These are phyloP conservation scores for Mythimna ferrago DNA, from an alignment of 2,888 invertebrate genomes.

Conservation along the genomic window DNA sequence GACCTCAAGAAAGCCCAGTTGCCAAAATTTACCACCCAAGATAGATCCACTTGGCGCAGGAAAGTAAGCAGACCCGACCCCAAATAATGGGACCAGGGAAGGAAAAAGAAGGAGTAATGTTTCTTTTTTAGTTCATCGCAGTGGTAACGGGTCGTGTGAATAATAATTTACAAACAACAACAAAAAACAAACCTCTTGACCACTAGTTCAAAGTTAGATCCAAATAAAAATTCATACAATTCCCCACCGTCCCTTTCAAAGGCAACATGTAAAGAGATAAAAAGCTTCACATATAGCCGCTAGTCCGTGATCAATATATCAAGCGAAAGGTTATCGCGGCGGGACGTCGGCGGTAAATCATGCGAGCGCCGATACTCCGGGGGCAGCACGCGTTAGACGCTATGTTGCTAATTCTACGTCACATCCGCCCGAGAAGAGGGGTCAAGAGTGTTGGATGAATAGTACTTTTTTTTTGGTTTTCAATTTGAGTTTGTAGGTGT, in stretches of 20 bases:
- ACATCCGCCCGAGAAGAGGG: constrained; percentile 25
- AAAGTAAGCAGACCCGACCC: no score
- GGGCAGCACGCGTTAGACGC: constrained; percentile 38
- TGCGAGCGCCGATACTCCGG: constrained; percentile 37
- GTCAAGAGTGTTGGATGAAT: constrained; percentile 16
- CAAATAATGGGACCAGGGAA: no score
- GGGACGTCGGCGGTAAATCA: constrained; percentile 55
- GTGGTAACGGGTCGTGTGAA: no score
- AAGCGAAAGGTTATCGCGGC: constrained; percentile 56
- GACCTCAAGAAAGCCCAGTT: no score
- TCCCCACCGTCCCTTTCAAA: constrained; percentile 20
- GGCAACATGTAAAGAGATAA: constrained; percentile 51
- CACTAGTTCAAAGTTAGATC: constrained; percentile 21
- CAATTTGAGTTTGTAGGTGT: background rate
- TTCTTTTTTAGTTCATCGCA: no score
- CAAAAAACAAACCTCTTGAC: background rate
- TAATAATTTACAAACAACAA: background rate
- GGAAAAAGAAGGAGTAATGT: no score
- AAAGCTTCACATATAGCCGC: constrained; percentile 49
- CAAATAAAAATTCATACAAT: constrained; percentile 36
- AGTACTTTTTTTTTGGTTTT: constrained; percentile 12
- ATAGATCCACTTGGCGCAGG: no score
- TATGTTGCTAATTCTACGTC: constrained; percentile 52
- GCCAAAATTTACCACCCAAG: no score
- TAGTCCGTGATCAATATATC: constrained; percentile 59